Evolutionary conservation across 2,797 vertebrate species (phyloP).

Genomic region (Sebastes matsubarae): DNA sequence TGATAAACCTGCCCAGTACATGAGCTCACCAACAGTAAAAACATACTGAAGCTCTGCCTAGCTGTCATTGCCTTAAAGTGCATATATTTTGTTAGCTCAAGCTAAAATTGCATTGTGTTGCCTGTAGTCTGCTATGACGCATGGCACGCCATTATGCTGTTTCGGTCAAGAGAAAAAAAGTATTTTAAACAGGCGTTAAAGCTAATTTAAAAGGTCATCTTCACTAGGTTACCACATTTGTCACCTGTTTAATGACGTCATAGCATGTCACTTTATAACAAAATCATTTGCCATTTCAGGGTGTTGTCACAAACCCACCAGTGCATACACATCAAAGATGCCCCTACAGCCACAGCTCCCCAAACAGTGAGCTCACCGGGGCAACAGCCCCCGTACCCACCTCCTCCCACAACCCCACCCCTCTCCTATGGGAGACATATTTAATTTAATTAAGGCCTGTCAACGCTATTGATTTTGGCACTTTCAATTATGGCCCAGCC

Average conservation of each 20-base stretch:
- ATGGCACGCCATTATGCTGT: background rate
- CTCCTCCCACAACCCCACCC: slow-evolving; percentile 51
- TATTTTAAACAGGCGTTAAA: background rate
- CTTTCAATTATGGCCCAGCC: slow-evolving; percentile 92
- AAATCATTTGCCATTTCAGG: slow-evolving; percentile 12
- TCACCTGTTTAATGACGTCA: slow-evolving; percentile 13
- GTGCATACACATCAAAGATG: slow-evolving; percentile 16
- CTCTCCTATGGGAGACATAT: slow-evolving; percentile 89
- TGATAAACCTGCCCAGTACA: background rate
- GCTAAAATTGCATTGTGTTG: background rate
- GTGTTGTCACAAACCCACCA: slow-evolving; percentile 16
- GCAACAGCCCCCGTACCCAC: slow-evolving; percentile 39
- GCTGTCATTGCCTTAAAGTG: background rate
- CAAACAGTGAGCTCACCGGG: slow-evolving; percentile 54
- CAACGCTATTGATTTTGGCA: slow-evolving; percentile 98
- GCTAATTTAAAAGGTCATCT: background rate
- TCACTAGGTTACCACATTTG: background rate
- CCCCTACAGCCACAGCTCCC: slow-evolving; percentile 25
- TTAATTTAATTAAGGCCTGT: slow-evolving; percentile 99
- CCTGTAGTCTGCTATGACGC: background rate
- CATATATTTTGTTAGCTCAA: background rate
- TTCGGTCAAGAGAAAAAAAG: background rate
- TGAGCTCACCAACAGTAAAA: background rate
- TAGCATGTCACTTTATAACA: background rate
- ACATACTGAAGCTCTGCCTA: background rate